These are phyloP conservation scores for Perca flavescens DNA, from an alignment of 2,113 vertebrate genomes.

Conservation along the genomic window DNA sequence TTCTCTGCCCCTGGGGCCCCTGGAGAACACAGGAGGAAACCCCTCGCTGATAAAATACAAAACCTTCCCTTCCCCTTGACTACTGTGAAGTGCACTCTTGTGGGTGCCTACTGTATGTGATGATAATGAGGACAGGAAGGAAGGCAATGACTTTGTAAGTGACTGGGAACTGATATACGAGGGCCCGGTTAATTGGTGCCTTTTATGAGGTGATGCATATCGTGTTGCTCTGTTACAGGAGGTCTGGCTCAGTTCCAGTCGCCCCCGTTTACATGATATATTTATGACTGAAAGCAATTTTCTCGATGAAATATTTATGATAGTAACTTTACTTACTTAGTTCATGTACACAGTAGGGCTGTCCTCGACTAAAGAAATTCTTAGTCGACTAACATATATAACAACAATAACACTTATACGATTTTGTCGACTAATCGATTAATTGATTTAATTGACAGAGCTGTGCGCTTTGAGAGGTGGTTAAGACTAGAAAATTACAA, in stretches of 20 bases:
- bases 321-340: conserved; percentile 60
- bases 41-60: conserved; percentile 62
- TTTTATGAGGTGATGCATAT: conserved; percentile 72
- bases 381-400: no score
- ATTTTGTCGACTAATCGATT: no score
- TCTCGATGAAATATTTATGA: conserved; percentile 78
- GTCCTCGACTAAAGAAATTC: no score
- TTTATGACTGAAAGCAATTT: conserved; percentile 79
- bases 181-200: conserved; percentile 70
- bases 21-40: conserved; percentile 71
- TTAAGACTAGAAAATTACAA: no score
- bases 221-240: conserved; percentile 48
- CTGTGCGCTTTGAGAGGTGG: no score
- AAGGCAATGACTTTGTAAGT: conserved; percentile 75
- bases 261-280: conserved; percentile 53
- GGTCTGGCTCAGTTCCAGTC: conserved; percentile 55
- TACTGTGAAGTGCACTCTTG: conserved; percentile 54
- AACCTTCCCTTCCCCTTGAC: conserved; percentile 53
- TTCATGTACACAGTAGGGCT: conserved; percentile 21
- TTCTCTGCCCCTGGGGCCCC: conserved; percentile 56
- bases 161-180: conserved; percentile 74
- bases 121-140: conserved; percentile 71
- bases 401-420: no score
- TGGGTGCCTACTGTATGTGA: conserved; percentile 54
- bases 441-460: no score